Evolutionary conservation across 2,113 vertebrate genomes (phyloP), one percentile per base, ranked within the genome.

Genomic region (Syrmaticus mikado): DNA sequence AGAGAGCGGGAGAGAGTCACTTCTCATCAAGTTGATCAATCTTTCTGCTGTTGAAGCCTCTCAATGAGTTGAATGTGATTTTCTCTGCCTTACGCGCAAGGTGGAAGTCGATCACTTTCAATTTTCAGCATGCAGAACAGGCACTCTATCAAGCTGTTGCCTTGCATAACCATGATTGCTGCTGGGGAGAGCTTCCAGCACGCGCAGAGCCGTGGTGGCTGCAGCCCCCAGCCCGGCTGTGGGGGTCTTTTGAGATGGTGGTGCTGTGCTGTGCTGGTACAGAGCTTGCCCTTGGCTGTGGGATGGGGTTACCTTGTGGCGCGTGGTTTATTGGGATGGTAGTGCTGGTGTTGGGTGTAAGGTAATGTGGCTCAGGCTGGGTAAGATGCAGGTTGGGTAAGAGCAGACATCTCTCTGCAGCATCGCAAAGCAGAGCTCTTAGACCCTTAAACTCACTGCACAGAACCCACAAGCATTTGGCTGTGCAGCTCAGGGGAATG

Each of bases 31-130:
- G 83, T 90, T 96, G 96, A 97, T 98, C 97, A 96, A 95, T 97
- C 94, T 97, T 82, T 93, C 62, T 96, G 88, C 95, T 62, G 83
- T 85, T 95, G 95, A 97, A 97, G 94, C 92, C 85, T 94, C 90
- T 97, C 92, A 74, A 91, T 91, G 97, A 96, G 95, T 73, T 93
- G 94, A 87, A 96, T 96, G 97, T 95, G 95, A 96, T 97, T 97
- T 96, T 95, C 95, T 93, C 85, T 70, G 94, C 95, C 71, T 41
- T 46, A 58, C 30, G 68, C 34, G 50, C 87, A 48, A 91, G 95
- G 97, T 87, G 93, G 94, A 95, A 96, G 93, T 92, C 81, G 95
- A 97, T 97, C 28, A 46, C 95, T 96, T 98, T 97, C 96, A 78
- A 94, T 96, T 97, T 97, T 95, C 95, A 96, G 95, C 72, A 48